phyloP scores from a whole-genome alignment of 2,113 vertebrate species.

The Sorex araneus region DNA sequence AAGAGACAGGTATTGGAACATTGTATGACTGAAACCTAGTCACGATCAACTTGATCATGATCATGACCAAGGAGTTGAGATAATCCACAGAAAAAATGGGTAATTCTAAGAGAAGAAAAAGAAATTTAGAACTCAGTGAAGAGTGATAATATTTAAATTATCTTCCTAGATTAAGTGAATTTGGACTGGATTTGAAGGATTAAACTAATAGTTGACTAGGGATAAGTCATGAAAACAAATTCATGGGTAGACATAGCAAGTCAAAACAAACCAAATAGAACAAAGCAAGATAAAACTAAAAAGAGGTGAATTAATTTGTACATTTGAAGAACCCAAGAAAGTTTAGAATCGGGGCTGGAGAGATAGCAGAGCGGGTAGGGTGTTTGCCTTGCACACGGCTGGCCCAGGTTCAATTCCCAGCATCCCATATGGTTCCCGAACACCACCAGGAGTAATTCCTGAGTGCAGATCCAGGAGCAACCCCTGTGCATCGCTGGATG shows the following conservation, averaged over 20 bases:
- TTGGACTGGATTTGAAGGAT: neutral
- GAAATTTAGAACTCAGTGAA: neutral
- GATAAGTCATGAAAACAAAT: neutral
- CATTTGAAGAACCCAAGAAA: conserved; percentile 9
- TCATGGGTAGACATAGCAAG: neutral
- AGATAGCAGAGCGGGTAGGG: too few species aligned
- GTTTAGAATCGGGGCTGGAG: too few species aligned
- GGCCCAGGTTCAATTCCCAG: too few species aligned
- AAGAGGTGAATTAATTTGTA: neutral
- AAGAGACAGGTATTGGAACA: too few species aligned
- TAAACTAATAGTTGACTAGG: neutral
- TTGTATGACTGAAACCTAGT: too few species aligned
- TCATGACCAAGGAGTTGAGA: conserved; percentile 23
- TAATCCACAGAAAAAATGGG: neutral
- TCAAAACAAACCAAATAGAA: neutral
- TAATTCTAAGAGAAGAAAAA: neutral
- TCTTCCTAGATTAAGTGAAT: conserved; percentile 30
- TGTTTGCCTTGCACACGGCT: too few species aligned
- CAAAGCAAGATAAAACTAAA: neutral
- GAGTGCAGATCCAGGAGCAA: too few species aligned
- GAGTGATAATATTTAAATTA: neutral
- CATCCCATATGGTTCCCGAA: too few species aligned
- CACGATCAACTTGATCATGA: too few species aligned
- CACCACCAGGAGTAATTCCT: too few species aligned
- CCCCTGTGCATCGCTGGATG: too few species aligned